Percentiles rank a stretch among this genome's conserved stretches.
phyloP scores from a whole-genome alignment of 2,113 vertebrate species.

The Glareola pratincola region DNA sequence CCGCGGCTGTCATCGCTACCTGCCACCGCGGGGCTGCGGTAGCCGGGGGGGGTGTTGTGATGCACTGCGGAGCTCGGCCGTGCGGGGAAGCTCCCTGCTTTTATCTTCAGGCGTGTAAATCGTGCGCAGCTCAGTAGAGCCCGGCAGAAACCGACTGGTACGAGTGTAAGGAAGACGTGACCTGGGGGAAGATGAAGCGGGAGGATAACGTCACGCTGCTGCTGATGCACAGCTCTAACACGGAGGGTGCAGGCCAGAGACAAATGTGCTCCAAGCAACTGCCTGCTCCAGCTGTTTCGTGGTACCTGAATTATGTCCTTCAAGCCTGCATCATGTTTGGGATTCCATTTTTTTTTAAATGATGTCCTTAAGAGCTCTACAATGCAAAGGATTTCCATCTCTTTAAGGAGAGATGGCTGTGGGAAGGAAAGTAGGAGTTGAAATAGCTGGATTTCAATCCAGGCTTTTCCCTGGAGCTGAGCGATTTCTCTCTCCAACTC shows the following conservation, averaged over 20 bases:
- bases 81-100: not conserved
- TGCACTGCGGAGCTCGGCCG: not conserved
- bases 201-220: not conserved
- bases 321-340: not conserved
- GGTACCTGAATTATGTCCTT: not conserved
- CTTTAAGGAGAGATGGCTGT: not conserved
- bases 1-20: accelerated
- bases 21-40: not conserved
- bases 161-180: not conserved
- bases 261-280: not conserved
- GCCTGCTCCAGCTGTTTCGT: not conserved
- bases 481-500: not conserved
- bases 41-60: no score
- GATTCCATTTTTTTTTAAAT: not conserved
- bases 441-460: slow-evolving; percentile 2
- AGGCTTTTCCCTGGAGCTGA: not conserved
- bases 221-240: not conserved
- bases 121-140: not conserved
- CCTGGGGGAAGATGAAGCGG: not conserved
- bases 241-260: not conserved
- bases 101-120: not conserved
- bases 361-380: not conserved
- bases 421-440: slow-evolving; percentile 29
- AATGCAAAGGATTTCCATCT: not conserved
- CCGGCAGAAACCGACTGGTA: not conserved